These are phyloP conservation scores for Struthio camelus DNA, from an alignment of 2,113 vertebrate species.

Conservation along the genomic window DNA sequence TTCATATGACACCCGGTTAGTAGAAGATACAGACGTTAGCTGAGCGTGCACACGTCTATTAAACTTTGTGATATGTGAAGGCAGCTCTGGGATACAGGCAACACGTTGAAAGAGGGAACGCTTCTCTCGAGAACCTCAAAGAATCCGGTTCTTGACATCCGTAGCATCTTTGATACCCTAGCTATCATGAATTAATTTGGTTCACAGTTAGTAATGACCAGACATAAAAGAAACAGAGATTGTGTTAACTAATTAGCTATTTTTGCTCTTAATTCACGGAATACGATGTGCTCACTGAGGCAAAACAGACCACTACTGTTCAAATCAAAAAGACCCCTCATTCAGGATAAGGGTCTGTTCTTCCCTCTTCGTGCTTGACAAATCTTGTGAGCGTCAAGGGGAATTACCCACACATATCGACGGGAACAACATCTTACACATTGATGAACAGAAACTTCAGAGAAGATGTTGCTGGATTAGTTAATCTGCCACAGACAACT, in stretches of 20 bases:
- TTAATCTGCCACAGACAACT: not conserved
- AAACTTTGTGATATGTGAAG: not conserved
- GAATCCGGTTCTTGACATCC: not conserved
- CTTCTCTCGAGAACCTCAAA: not conserved
- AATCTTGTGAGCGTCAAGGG: not conserved
- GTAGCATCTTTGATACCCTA: not conserved
- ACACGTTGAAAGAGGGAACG: not conserved
- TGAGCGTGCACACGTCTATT: not conserved
- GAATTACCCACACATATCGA: not conserved
- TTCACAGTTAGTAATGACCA: not conserved
- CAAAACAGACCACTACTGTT: constrained; percentile 1
- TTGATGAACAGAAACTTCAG: constrained; percentile 3
- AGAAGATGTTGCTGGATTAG: not conserved
- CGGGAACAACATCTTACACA: not conserved
- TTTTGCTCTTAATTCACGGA: constrained; percentile 48
- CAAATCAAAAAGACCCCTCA: not conserved
- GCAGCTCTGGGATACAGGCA: not conserved
- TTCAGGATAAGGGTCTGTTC: not conserved
- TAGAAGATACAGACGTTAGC: not conserved
- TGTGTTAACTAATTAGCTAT: constrained; percentile 48
- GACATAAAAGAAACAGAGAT: constrained; percentile 13
- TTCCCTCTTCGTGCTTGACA: not conserved
- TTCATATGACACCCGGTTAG: not conserved
- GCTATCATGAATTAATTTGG: constrained; percentile 6
- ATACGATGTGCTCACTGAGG: not conserved